These are phyloP conservation scores for Dendrolimus pini DNA, from an alignment of 2,888 invertebrate species.

Conservation along the genomic window DNA sequence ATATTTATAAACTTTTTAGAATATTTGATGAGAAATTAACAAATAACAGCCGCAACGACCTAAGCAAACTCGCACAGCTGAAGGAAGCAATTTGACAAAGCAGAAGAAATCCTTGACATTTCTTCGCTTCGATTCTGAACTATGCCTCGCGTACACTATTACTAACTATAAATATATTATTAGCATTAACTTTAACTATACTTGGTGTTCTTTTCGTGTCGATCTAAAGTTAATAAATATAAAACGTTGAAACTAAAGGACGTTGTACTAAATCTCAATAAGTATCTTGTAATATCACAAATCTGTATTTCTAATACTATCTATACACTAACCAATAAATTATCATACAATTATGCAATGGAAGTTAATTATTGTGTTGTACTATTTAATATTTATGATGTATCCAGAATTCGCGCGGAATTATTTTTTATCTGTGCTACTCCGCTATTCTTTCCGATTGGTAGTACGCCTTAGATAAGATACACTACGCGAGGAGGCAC, in stretches of 20 bases:
- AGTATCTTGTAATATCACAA: conserved; percentile 74
- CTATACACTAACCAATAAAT: conserved; percentile 46
- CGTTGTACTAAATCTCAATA: conserved; percentile 66
- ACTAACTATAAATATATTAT: conserved; percentile 33
- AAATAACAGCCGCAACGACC: neutral
- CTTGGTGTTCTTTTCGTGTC: conserved; percentile 71
- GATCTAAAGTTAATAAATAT: conserved; percentile 60
- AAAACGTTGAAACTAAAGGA: conserved; percentile 62
- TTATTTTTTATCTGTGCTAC: conserved; percentile 1
- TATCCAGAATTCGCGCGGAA: conserved; percentile 7
- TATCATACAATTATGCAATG: conserved; percentile 40
- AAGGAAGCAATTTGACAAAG: conserved; percentile 5
- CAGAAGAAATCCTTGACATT: conserved; percentile 5
- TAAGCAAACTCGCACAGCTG: neutral
- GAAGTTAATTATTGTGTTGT: conserved; percentile 34
- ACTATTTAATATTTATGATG: conserved; percentile 17
- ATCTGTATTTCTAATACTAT: conserved; percentile 64
- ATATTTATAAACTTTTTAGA: neutral
- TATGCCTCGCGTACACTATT: conserved; percentile 13
- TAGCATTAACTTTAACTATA: conserved; percentile 43
- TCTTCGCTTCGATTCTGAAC: conserved; percentile 7
- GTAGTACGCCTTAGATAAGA: conserved; percentile 6
- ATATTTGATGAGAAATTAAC: neutral
- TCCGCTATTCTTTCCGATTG: conserved; percentile 2
- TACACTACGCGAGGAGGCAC: conserved; percentile 57